Percentiles rank a stretch among this genome's conserved stretches.
phyloP scores from a whole-genome alignment of 2,113 vertebrate genomes.

The Coracopsis vasa region DNA sequence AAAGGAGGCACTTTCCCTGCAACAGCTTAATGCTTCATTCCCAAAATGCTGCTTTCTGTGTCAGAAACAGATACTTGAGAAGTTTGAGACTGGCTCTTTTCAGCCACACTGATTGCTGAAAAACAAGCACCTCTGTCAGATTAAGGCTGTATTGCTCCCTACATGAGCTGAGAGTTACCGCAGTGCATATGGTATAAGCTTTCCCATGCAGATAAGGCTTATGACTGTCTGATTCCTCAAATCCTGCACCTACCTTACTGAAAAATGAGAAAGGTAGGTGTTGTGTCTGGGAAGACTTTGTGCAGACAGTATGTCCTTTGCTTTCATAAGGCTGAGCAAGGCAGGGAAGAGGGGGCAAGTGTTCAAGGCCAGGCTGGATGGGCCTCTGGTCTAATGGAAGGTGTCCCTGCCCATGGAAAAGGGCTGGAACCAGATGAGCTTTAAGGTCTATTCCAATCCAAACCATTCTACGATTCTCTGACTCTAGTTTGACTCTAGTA shows the following conservation, averaged over 20 bases:
- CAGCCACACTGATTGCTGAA: neutral
- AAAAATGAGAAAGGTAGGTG: neutral
- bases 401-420: neutral
- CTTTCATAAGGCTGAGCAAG: neutral
- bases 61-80: neutral
- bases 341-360: neutral
- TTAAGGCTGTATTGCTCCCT: neutral
- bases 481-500: neutral
- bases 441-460: neutral
- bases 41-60: neutral
- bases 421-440: neutral
- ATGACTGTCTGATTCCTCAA: neutral
- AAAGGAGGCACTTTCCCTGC: rapidly evolving
- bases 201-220: neutral
- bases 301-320: neutral
- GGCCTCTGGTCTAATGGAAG: neutral
- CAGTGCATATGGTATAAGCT: neutral
- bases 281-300: neutral
- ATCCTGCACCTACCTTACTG: neutral
- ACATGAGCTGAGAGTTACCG: neutral
- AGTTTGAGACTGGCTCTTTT: neutral
- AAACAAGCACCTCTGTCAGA: neutral
- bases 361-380: neutral
- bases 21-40: rapidly evolving
- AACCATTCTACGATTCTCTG: neutral